A percentile compares a stretch with the other conserved stretches of the same genome.
Conservation (phyloP, 2,113 vertebrate genomes). For the Chaenocephalus aceratus region DNA sequence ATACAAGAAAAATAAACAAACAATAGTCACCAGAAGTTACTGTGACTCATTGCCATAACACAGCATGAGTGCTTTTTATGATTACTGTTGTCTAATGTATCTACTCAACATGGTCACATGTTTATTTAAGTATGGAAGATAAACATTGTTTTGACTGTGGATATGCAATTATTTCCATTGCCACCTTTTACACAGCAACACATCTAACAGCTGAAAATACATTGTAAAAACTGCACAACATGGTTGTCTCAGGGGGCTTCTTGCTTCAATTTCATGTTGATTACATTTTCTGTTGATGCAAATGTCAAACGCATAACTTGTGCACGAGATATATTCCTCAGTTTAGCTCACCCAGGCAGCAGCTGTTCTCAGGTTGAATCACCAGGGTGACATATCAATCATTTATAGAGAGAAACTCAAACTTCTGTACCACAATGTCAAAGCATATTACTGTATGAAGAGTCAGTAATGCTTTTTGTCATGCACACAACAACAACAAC, state of each 20-base stretch:
- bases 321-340: neutral
- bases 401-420: neutral
- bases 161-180: no score
- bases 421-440: neutral
- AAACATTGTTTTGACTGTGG: neutral
- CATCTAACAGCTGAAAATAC: neutral
- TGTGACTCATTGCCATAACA: no score
- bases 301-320: conserved; percentile 11
- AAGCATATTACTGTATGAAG: neutral
- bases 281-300: neutral
- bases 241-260: neutral
- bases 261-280: no score
- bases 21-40: no score
- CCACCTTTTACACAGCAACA: neutral
- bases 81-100: no score
- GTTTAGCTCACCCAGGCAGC: neutral
- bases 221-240: neutral
- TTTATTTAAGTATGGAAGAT: neutral
- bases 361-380: conserved; percentile 7
- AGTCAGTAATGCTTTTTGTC: conserved; percentile 8
- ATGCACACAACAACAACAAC: conserved; percentile 7
- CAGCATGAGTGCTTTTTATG: neutral
- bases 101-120: neutral
- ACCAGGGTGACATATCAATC: neutral
- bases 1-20: no score